A percentile compares a stretch with the other conserved stretches of the same genome.
phyloP scores from a whole-genome alignment of 2,113 vertebrate species.

The Orthonyx spaldingii region DNA sequence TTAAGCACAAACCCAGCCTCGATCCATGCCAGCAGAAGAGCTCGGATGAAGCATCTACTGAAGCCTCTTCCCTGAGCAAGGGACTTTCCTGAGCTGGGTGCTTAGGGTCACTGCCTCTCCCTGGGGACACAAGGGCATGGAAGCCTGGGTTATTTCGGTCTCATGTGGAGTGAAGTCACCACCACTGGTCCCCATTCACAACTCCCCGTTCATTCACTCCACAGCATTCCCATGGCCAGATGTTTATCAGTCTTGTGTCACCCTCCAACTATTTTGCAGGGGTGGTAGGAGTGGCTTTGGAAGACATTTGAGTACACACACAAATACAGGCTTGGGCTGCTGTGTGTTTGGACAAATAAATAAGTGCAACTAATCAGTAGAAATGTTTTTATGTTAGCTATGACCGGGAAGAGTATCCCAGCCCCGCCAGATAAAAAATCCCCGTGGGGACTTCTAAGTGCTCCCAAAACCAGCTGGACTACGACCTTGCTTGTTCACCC shows the following conservation, averaged over 20 bases:
- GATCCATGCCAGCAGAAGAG: not conserved
- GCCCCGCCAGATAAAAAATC: not conserved
- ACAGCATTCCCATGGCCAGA: conserved; percentile 5
- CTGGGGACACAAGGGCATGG: not conserved
- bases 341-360: conserved; percentile 28
- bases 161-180: not conserved
- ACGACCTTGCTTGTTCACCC: not conserved
- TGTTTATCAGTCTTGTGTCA: conserved; percentile 10
- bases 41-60: not conserved
- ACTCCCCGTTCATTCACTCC: not conserved
- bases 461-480: not conserved
- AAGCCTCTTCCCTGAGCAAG: not conserved
- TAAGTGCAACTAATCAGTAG: not conserved
- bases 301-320: not conserved
- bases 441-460: not conserved
- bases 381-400: not conserved
- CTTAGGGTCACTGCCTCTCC: not conserved
- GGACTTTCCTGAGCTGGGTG: not conserved
- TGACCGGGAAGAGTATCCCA: not conserved
- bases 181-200: not conserved
- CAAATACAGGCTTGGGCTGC: not conserved
- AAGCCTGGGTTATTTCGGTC: not conserved
- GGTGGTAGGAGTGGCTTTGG: conserved; percentile 41
- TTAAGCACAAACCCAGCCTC: not conserved
- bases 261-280: conserved; percentile 38